Evolutionary conservation across 2,113 vertebrate species (phyloP), one percentile per base, ranked within the genome.

Genomic region (Ictidomys tridecemlineatus): DNA sequence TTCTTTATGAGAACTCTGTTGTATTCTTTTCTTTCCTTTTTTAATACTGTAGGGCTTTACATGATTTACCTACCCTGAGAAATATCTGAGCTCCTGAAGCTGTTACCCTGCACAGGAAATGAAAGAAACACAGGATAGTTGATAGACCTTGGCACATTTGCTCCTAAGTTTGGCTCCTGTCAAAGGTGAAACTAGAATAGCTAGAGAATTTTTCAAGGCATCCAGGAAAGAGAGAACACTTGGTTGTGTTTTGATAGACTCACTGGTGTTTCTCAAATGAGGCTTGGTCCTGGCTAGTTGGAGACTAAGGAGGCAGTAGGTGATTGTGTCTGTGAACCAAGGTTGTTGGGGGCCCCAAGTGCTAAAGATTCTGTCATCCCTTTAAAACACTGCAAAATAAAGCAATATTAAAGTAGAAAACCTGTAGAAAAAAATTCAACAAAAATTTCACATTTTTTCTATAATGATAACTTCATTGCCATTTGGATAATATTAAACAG

Each of bases 131-230:
- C 9, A 70, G 69, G 69, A 32, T 45, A 34, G 39, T 32, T 85
- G 34, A 37, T 4, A 32, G 16, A 53, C 34, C 37, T 37, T 53
- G 17, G 30, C 8, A 34, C 32, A 56, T 63, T 96, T 73, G 74
- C 51, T 83, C 89, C 42, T 39, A 78, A 87, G 51, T 74, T 70
- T 88, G 93, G 89, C 39, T 95, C 37, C 61, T 39, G 30, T 92
- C 48, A 77, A 86, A 86, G 65, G 26, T 69, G 34, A 74, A 20
- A 39, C 56, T 28, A 34, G 80, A 88, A 39, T 63, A 67, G 65
- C 22, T 53, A 20, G 39, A 82, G 39, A 11, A 39, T 42, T 73
- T 92, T 61, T 39, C 65, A 69, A 26, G 37, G 53, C 37, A 42
- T 34, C 76, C 76, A 65, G 37, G 61, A 63, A 51, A 61, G 17